These are phyloP conservation scores for Smithornis capensis DNA, from an alignment of 2,113 vertebrate species.

Conservation along the genomic window DNA sequence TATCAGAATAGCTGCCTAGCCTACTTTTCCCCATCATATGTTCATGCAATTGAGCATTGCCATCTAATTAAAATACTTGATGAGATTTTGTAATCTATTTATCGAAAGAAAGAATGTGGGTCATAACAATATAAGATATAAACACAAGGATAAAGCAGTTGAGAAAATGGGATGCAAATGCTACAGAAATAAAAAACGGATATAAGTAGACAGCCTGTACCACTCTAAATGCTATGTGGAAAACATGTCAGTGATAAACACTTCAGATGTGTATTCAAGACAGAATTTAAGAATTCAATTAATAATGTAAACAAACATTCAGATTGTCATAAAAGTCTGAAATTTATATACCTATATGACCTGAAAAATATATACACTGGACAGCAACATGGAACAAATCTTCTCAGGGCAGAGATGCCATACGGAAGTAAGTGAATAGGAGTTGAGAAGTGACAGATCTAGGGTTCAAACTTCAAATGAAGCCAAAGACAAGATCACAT, in stretches of 20 bases:
- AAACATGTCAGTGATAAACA: neutral
- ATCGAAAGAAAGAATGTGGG: neutral
- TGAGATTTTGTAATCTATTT: neutral
- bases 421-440: neutral
- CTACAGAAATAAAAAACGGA: neutral
- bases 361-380: neutral
- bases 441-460: neutral
- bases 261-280: neutral
- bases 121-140: neutral
- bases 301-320: neutral
- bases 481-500: neutral
- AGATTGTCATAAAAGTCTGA: neutral
- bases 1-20: neutral
- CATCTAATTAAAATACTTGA: neutral
- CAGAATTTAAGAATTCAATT: neutral
- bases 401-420: neutral
- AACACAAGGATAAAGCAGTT: neutral
- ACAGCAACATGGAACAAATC: neutral
- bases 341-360: neutral
- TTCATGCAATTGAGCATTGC: neutral
- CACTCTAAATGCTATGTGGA: neutral
- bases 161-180: neutral
- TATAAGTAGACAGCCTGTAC: neutral
- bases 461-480: neutral
- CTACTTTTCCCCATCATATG: neutral